A percentile compares a stretch with the other conserved stretches of the same genome.
phyloP scores from a whole-genome alignment of 2,113 vertebrate genomes.

The Cairina moschata region DNA sequence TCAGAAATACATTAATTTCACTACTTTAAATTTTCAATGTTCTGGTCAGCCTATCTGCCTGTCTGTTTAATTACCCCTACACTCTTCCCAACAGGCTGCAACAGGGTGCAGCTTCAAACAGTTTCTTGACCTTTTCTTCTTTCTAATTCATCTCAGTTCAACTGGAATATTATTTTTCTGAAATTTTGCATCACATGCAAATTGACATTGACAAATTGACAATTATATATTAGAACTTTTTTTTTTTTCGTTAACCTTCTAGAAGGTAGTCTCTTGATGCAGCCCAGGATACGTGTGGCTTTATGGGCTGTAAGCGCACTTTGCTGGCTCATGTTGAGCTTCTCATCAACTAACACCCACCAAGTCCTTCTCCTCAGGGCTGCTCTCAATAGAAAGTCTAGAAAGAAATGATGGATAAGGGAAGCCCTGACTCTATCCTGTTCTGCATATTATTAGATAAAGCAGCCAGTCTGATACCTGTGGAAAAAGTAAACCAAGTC shows the following conservation, averaged over 20 bases:
- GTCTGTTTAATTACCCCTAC: conserved; percentile 39
- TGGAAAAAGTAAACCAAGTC: neutral
- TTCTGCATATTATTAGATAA: neutral
- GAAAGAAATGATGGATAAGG: neutral
- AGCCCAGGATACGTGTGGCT: too few species aligned
- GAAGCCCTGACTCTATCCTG: neutral
- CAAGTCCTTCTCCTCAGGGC: too few species aligned
- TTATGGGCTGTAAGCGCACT: too few species aligned
- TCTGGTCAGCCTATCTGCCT: neutral
- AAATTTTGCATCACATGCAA: neutral
- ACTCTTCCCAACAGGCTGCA: neutral
- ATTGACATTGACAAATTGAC: neutral
- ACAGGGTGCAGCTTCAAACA: neutral
- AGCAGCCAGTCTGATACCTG: neutral
- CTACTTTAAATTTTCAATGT: conserved; percentile 20
- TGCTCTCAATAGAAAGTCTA: neutral
- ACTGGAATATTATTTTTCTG: neutral
- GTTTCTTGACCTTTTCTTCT: neutral
- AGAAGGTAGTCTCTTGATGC: neutral
- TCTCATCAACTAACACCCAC: too few species aligned
- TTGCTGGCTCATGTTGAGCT: too few species aligned
- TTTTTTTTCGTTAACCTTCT: neutral
- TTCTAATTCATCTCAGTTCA: neutral
- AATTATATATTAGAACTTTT: neutral
- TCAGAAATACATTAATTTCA: conserved; percentile 22